These are phyloP conservation scores for Mus pahari DNA, from an alignment of 2,113 vertebrate genomes.

Conservation along the genomic window DNA sequence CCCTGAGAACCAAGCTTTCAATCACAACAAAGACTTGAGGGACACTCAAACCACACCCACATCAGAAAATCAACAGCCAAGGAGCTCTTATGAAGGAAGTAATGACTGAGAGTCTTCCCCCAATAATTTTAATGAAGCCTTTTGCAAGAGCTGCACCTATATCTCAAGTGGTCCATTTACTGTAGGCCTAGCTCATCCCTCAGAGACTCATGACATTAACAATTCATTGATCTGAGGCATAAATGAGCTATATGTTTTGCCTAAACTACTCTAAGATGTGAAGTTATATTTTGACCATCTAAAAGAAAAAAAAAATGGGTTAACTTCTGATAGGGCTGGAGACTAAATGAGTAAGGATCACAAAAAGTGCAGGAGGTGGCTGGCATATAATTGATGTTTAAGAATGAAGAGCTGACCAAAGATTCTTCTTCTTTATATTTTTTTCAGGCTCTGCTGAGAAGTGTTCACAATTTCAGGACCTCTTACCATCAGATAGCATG, in stretches of 20 bases:
- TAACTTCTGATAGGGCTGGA: background rate
- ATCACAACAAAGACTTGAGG: background rate
- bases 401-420: background rate
- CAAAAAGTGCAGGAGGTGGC: background rate
- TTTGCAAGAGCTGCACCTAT: background rate
- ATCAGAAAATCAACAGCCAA: background rate
- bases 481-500: background rate
- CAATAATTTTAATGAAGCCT: background rate
- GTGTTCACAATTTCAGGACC: background rate
- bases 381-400: background rate
- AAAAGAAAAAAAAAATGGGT: background rate
- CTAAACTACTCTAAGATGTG: background rate
- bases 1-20: background rate
- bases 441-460: background rate
- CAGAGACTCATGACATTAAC: too few relatives aligned
- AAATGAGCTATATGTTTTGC: background rate
- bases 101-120: background rate
- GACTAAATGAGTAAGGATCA: background rate
- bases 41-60: background rate
- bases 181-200: background rate
- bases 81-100: background rate
- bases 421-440: background rate
- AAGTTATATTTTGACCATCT: background rate
- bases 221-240: background rate
- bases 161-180: accelerated